Base-by-base conservation (phyloP, 2,888 invertebrate genomes). In the Julus scandinavius region DNA sequence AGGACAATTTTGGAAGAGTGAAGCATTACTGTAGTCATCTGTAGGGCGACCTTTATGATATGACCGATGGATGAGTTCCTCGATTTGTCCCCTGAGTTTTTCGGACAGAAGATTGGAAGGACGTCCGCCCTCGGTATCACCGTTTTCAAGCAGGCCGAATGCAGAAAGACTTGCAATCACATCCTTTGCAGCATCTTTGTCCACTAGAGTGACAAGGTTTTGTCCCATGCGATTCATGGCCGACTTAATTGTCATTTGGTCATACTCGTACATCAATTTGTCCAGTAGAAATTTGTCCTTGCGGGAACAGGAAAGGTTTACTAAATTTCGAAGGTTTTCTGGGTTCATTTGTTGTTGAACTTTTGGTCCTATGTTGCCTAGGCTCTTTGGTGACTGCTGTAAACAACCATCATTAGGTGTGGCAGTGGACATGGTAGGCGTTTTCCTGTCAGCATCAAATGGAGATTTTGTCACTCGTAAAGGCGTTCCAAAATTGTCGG, bases 271-370 rank as follows among this genome's bases (percentile, higher is more conserved):
- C 84, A 84, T 84, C 17, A 84, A 20, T 17, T 84, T 84, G 38
- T 84, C 40, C 29, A 84, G 17, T 29, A 84, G 9, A 40, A 84
- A 84, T 17, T 84, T 84, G 40, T 84, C 40, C 29, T 84, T 84
- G 13, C 84, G 38, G 17, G 84, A 84, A 84, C 84, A 84, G 6
- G 84, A 84, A 38, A 84, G 84, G 29, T 84, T 84, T 20, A 84
- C 84, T 17, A 84, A 41, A 13, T 84, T 84, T 40, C 84, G 11
- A 11, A 84, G 38, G 84, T 84, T 84, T 13, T 84, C 38, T 6
- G 58, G 17, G 17, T 58, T 58, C 17, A 58, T 15, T 17, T 58
- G 58, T 17, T 58, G 58, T 17, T 58, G 58, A 17, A 5, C 17
- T 58, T 17, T 58, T 58, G 17, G 58, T 13, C 17, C 58, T 17